Conservation (phyloP, 2,888 invertebrate species). For the Lepidonotus clava region DNA sequence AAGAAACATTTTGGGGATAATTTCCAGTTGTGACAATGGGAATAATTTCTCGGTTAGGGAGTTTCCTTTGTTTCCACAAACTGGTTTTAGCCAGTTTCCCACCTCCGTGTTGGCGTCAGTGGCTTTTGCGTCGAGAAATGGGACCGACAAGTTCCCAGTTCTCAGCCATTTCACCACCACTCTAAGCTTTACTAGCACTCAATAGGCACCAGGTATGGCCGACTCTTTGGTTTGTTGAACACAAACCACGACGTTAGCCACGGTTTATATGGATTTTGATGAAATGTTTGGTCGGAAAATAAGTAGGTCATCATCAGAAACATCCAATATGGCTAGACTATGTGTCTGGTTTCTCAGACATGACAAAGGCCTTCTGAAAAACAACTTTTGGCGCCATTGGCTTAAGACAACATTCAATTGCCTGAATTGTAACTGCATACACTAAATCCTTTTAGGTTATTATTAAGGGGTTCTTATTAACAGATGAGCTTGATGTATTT, state of each 20-base stretch:
- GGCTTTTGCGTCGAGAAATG: constrained; percentile 36
- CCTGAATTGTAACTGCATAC: background rate
- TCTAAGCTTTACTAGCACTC: background rate
- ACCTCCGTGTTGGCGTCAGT: constrained; percentile 13
- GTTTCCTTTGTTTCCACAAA: constrained; percentile 38
- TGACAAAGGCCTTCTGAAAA: constrained; percentile 22
- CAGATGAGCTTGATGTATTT: background rate
- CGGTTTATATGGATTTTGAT: background rate
- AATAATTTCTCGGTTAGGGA: background rate
- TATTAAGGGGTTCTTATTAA: background rate
- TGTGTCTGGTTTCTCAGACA: constrained; percentile 19
- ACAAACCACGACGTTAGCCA: background rate
- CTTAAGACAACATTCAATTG: no score
- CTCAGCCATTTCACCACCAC: constrained; percentile 35
- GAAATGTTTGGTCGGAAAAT: constrained; percentile 1
- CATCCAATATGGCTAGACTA: constrained; percentile 44
- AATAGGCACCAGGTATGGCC: constrained; percentile 21
- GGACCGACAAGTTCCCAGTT: background rate
- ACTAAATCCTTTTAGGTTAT: background rate
- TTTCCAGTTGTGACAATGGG: background rate
- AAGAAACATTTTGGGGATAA: background rate
- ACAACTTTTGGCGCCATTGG: constrained; percentile 21
- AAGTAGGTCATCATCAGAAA: constrained; percentile 51
- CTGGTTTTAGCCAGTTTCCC: constrained; percentile 53
- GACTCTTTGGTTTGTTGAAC: background rate